phyloP scores from a whole-genome alignment of 2,113 vertebrate genomes.

The Ictidomys tridecemlineatus region DNA sequence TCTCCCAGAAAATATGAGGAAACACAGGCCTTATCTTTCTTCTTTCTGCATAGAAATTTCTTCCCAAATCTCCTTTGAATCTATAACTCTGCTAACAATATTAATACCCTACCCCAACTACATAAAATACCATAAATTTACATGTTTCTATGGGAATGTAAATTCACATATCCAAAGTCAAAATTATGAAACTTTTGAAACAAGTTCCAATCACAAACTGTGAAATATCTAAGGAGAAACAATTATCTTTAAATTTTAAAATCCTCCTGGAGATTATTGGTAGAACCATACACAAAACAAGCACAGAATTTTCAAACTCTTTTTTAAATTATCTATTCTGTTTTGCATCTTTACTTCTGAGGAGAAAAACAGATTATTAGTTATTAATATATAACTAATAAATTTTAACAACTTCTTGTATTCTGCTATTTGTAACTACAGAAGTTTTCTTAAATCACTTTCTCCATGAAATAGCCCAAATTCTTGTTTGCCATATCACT shows the following conservation, averaged over 20 bases:
- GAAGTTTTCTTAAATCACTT: constrained; percentile 14
- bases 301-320: background rate
- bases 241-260: constrained; percentile 39
- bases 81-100: background rate
- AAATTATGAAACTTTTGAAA: background rate
- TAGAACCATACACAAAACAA: background rate
- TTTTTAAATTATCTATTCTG: background rate
- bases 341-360: constrained; percentile 1
- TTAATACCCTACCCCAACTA: background rate
- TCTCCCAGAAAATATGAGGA: background rate
- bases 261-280: background rate
- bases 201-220: background rate
- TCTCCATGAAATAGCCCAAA: background rate
- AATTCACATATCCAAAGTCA: background rate
- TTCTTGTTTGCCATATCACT: background rate
- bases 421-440: background rate
- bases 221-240: background rate
- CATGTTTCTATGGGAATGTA: background rate
- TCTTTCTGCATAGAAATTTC: background rate
- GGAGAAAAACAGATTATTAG: background rate
- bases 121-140: background rate
- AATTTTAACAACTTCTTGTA: background rate
- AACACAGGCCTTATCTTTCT: background rate
- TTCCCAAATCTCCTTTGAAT: background rate
- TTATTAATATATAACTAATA: background rate